These are phyloP conservation scores for Drosophila oshimai DNA, from an alignment of 1,140 invertebrate species.

Conservation along the genomic window DNA sequence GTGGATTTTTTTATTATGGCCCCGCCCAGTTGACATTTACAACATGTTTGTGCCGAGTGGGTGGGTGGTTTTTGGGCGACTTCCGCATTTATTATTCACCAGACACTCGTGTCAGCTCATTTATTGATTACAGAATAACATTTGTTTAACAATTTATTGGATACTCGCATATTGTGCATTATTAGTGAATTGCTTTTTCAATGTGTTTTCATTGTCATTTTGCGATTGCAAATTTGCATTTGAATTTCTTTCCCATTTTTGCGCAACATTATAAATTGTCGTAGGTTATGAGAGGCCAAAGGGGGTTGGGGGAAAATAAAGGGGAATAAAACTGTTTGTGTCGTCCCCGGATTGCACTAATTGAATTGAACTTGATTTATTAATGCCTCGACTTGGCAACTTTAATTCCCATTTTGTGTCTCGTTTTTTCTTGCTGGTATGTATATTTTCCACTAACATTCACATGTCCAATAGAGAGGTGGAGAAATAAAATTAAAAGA, in stretches of 20 bases:
- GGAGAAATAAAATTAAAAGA: slow-evolving; percentile 12
- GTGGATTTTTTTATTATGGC: slow-evolving; percentile 19
- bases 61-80: neutral
- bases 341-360: slow-evolving; percentile 57
- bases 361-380: slow-evolving; percentile 81
- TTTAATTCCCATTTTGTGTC: slow-evolving; percentile 60
- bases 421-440: slow-evolving; percentile 22
- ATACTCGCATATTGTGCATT: slow-evolving; percentile 14
- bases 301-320: neutral
- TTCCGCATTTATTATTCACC: slow-evolving; percentile 69
- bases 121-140: slow-evolving; percentile 77
- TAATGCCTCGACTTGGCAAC: slow-evolving; percentile 35
- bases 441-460: slow-evolving; percentile 35
- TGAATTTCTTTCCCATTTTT: slow-evolving; percentile 36
- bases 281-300: slow-evolving; percentile 68
- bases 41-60: slow-evolving; percentile 51
- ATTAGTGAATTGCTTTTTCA: slow-evolving; percentile 60
- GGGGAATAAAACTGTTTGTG: slow-evolving; percentile 47
- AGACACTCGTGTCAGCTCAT: slow-evolving; percentile 37
- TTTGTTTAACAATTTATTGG: slow-evolving; percentile 78
- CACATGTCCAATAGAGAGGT: neutral
- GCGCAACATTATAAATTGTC: slow-evolving; percentile 69
- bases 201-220: slow-evolving; percentile 37
- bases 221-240: slow-evolving; percentile 50
- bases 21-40: slow-evolving; percentile 58